phyloP scores from a whole-genome alignment of 2,797 vertebrate genomes.

The Potorous gilbertii region DNA sequence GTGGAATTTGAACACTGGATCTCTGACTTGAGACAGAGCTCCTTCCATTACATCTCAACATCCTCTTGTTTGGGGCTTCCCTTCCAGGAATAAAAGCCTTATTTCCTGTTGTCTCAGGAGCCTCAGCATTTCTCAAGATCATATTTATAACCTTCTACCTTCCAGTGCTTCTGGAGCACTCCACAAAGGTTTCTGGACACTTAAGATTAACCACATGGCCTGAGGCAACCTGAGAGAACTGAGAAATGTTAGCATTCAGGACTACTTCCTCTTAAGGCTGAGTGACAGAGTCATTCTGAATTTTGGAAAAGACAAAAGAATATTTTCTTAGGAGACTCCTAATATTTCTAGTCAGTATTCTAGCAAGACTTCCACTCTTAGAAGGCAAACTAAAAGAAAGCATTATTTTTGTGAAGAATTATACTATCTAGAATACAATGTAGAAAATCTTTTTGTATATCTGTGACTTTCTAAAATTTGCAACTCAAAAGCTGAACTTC shows the following conservation, averaged over 20 bases:
- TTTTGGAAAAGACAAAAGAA: constrained; percentile 25
- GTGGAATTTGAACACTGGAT: not conserved
- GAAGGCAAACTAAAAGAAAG: constrained; percentile 33
- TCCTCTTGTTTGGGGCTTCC: not conserved
- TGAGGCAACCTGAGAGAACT: not conserved
- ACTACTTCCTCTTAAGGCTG: not conserved
- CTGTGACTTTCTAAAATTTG: constrained; percentile 17
- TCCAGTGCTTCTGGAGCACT: not conserved
- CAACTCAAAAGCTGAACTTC: constrained; percentile 23
- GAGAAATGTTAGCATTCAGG: not conserved
- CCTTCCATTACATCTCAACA: not conserved
- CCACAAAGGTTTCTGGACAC: not conserved
- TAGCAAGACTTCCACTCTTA: constrained; percentile 5
- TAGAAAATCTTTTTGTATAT: constrained; percentile 21
- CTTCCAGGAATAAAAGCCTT: not conserved
- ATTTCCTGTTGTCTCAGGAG: not conserved
- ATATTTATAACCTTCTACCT: not conserved
- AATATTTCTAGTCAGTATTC: constrained; percentile 25
- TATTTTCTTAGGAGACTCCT: not conserved
- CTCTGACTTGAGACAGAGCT: not conserved
- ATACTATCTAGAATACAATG: not conserved
- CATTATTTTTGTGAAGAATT: not conserved
- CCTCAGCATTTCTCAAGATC: not conserved
- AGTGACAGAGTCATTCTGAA: not conserved
- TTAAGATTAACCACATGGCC: not conserved